Evolutionary conservation across 2,888 invertebrate genomes (phyloP).

Genomic region (Latrodectus hesperus): DNA sequence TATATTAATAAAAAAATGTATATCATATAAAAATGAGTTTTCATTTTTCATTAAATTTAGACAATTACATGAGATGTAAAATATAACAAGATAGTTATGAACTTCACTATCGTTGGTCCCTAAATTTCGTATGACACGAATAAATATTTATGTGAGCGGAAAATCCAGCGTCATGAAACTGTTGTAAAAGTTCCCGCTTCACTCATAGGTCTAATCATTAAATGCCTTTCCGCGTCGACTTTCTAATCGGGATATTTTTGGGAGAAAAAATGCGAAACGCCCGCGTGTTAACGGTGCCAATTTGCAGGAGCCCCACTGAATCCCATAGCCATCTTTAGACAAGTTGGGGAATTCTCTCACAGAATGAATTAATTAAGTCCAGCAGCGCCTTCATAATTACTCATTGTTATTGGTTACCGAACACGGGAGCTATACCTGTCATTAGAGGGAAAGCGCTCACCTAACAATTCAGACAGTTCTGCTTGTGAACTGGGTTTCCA

Average conservation of each 20-base stretch:
- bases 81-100: too few species aligned
- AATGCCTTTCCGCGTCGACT: neutral
- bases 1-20: too few species aligned
- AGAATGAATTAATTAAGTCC: conserved; percentile 44
- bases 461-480: neutral
- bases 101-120: too few species aligned
- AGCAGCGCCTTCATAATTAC: conserved; percentile 18
- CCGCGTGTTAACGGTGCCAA: conserved; percentile 25
- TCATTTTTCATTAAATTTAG: too few species aligned
- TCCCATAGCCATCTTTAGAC: neutral
- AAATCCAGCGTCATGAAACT: too few species aligned
- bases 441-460: conserved; percentile 4
- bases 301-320: neutral
- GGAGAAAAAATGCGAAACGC: neutral
- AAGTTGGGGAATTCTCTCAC: conserved; percentile 5
- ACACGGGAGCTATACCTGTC: conserved; percentile 5
- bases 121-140: too few species aligned
- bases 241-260: neutral
- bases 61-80: too few species aligned
- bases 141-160: too few species aligned
- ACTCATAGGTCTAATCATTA: neutral
- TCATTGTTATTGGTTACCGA: conserved; percentile 37
- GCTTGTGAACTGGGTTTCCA: neutral
- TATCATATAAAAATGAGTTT: too few species aligned
- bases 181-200: neutral